These are phyloP conservation scores for Tachysurus fulvidraco DNA, from an alignment of 2,113 vertebrate species.

Conservation along the genomic window DNA sequence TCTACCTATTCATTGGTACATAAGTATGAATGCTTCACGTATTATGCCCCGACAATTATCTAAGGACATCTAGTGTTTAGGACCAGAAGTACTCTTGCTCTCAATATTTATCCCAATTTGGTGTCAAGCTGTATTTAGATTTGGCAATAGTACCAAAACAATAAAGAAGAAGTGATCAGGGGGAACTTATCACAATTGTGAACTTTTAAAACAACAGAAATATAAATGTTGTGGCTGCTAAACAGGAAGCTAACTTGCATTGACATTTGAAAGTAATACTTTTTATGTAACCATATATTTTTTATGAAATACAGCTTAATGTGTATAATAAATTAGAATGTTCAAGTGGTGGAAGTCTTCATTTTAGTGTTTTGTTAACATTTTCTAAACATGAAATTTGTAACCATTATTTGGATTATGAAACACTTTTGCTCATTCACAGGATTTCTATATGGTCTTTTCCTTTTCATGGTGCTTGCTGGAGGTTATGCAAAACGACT, in stretches of 20 bases:
- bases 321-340: background rate
- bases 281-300: background rate
- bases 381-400: background rate
- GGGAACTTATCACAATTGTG: background rate
- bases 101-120: background rate
- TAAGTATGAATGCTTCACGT: background rate
- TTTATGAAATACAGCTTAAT: background rate
- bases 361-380: background rate
- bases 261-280: background rate
- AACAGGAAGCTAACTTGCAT: background rate
- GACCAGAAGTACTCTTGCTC: background rate
- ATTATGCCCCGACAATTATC: background rate
- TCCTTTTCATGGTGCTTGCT: slow-evolving; percentile 70
- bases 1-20: slow-evolving; percentile 71
- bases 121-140: background rate
- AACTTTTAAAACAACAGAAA: background rate
- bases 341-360: background rate
- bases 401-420: background rate
- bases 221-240: too few relatives aligned
- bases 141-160: background rate
- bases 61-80: slow-evolving; percentile 52
- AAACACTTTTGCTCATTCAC: slow-evolving; percentile 34
- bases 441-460: slow-evolving; percentile 80
- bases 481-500: slow-evolving; percentile 75
- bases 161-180: background rate